Evolutionary conservation across 1,140 invertebrate genomes (phyloP), one percentile per base, ranked within the genome.

Genomic region (Bombus fervidus): DNA sequence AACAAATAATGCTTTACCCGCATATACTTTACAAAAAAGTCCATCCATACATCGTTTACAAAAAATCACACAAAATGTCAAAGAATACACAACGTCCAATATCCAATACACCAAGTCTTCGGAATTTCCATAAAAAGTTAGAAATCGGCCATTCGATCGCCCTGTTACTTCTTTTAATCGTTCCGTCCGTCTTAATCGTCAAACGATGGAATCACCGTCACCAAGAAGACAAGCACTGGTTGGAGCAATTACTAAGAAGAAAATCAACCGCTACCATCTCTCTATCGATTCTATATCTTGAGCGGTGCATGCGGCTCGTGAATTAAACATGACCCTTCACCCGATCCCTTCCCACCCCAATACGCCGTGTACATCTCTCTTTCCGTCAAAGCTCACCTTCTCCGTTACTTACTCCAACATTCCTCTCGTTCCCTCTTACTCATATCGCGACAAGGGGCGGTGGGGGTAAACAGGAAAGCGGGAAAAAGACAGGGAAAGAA

Each of bases 301-400:
- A 57, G 39, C n/a, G 15, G 47, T 62, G 22, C 68, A 64, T 57
- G 75, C 47, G 28, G 43, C 34, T 85, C 77, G n/a, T 85, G 79
- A 85, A 81, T 85, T 85, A 85, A 57, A 85, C 84, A 81, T 85
- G 71, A 81, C 43, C 71, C 71, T 47, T 85, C 75, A 74, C 59
- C 73, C 62, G 25, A 83, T 47, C 68, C 53, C 68, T 66, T 81
- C 78, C 59, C 74, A 79, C 41, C 88, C 78, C 71, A 62, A 62
- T n/a, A 25, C 43, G 41, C 15, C n/a, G 31, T 15, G 73, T 22
- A 41, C 64, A 39, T 82, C 78, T 80, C 76, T 64, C 43, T 59
- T 31, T 82, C 66, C 87, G 66, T 59, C 22, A 31, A 47, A 59
- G 43, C 69, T 64, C 22, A 76, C 75, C 25, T 62, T 59, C 41